These are phyloP conservation scores for Alaudala cheleensis DNA, from an alignment of 2,113 vertebrate species.

Conservation along the genomic window DNA sequence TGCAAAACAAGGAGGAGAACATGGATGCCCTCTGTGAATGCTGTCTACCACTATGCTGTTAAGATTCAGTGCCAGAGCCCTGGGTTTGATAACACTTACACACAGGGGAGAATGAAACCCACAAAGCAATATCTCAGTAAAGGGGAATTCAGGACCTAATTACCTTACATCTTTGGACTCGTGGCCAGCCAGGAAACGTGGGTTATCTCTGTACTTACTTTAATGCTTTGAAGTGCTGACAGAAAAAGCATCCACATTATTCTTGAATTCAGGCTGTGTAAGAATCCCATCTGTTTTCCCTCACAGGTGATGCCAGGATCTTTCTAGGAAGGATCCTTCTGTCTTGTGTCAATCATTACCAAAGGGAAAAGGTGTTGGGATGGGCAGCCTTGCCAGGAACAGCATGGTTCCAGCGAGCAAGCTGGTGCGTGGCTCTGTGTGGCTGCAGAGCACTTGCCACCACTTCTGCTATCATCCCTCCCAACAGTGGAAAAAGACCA, in stretches of 20 bases:
- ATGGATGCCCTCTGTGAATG: not conserved
- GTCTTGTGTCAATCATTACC: slow-evolving; percentile 38
- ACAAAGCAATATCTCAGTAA: not conserved
- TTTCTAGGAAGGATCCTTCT: slow-evolving; percentile 44
- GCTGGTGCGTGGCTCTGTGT: rapidly evolving
- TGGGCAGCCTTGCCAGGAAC: not conserved
- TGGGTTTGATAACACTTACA: not conserved
- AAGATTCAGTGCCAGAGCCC: not conserved
- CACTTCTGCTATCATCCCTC: not conserved
- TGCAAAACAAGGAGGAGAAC: not conserved
- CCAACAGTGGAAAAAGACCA: rapidly evolving
- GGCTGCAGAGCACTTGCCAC: not conserved
- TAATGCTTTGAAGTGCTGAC: slow-evolving; percentile 11
- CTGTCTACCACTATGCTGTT: not conserved
- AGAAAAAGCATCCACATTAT: slow-evolving; percentile 1
- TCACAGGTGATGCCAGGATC: slow-evolving; percentile 43
- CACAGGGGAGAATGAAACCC: not conserved
- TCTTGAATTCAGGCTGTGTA: slow-evolving; percentile 1
- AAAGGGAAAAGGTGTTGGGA: not conserved
- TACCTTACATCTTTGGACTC: not conserved
- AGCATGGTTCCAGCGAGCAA: not conserved
- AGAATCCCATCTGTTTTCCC: slow-evolving; percentile 33
- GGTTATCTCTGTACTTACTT: not conserved
- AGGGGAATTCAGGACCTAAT: not conserved
- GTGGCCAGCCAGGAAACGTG: not conserved